Base-by-base conservation (phyloP, 2,888 invertebrate genomes). In the Odontothrips loti region DNA sequence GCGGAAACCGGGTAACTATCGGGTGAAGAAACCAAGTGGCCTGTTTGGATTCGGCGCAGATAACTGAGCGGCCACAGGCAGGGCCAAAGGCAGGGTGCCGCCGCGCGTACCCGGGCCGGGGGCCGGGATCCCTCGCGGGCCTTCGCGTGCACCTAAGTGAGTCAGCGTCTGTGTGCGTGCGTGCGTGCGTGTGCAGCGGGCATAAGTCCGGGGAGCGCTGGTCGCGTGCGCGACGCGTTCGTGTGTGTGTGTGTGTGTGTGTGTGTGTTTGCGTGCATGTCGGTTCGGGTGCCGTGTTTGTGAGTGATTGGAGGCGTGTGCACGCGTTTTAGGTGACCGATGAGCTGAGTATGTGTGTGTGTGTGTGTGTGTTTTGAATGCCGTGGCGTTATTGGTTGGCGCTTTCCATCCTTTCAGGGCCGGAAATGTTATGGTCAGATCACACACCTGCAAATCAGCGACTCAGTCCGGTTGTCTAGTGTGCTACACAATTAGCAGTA, bases 281-380 rank as follows among this genome's bases (percentile, higher is more conserved):
- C 20, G 6, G 58, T 15, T 17, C 17, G 6, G 58, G 17, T 20
- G 58, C 20, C 20, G 58, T 58, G 58, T 58, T 15, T 17, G 58
- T 58, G 58, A 58, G 58, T 58, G 58, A 58, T 58, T 58, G 58
- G 34, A 20, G 58, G 58, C 58, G 58, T 58, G 58, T 58, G 58
- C 20, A 20, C 15, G 58, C 20, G 20, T 20, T 15, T 58, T 58
- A 58, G 58, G 58, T 58, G 58, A 58, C 58, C 58, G 58, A 58
- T 20, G 34, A 43, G 34, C 34, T 43, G 34, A 4, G 34, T 43
- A 6, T 43, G 34, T 43, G 34, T 43, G 34, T 43, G 34, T 43
- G 34, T 6, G 34, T 43, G 34, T 43, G 34, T 43, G 34, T 43
- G 34, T 6, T 43, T 43, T 43, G 34, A n/a, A n/a, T n/a, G n/a